Evolutionary conservation across 2,888 invertebrate genomes (phyloP).

Genomic region (Orthosia cruda): DNA sequence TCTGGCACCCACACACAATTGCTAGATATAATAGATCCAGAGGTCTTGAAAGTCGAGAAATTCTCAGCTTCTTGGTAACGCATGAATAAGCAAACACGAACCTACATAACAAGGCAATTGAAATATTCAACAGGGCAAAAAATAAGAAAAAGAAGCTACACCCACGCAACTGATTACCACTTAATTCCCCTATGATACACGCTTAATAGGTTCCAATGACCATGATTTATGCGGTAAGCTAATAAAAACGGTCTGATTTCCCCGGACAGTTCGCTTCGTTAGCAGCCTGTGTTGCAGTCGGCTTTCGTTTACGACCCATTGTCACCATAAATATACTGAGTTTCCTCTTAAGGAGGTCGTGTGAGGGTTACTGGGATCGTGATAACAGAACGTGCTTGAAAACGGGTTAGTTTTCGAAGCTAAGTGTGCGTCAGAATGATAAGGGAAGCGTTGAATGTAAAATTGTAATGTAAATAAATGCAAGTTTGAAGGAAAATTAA

Average conservation of each 20-base stretch:
- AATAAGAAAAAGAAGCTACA: constrained; percentile 14
- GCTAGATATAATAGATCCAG: not conserved
- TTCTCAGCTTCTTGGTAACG: not conserved
- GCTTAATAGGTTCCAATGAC: constrained; percentile 80
- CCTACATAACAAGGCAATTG: constrained; percentile 6
- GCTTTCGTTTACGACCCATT: constrained; percentile 76
- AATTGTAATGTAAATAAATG: not conserved
- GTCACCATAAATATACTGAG: constrained; percentile 77
- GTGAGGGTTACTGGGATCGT: constrained; percentile 37
- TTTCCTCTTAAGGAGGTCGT: constrained; percentile 65
- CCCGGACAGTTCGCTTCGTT: constrained; percentile 84
- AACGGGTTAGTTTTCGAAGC: constrained; percentile 2
- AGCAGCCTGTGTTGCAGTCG: constrained; percentile 68
- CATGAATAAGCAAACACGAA: not conserved
- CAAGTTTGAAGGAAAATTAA: not conserved
- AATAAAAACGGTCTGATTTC: constrained; percentile 86
- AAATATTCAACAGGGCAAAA: constrained; percentile 23
- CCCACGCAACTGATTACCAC: constrained; percentile 60
- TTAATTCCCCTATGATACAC: constrained; percentile 69
- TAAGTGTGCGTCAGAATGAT: constrained; percentile 5
- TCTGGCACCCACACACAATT: no score
- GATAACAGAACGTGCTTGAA: constrained; percentile 46
- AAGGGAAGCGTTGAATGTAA: not conserved
- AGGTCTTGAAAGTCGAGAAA: not conserved
- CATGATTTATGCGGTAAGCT: constrained; percentile 82